Percentiles rank a stretch among this genome's conserved stretches.
Evolutionary conservation across 2,888 invertebrate species (phyloP).

Genomic region (Tetranychus truncatus): DNA sequence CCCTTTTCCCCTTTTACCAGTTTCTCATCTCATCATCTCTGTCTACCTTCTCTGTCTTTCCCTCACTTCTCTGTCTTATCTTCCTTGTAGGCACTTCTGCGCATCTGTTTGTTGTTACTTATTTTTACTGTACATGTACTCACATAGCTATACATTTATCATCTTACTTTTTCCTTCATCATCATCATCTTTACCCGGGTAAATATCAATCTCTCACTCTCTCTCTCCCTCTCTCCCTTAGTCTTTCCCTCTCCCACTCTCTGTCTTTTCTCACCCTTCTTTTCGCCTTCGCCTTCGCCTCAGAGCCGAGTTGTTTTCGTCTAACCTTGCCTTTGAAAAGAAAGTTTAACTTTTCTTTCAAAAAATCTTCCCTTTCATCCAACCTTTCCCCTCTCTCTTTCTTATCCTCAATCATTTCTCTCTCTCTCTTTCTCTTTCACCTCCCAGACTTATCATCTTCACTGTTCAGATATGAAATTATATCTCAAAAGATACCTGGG

Average conservation of each 20-base stretch:
- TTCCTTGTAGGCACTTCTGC: no score
- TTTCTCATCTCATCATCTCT: not conserved
- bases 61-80: not conserved
- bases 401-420: not conserved
- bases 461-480: not conserved
- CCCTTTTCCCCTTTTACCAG: not conserved
- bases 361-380: not conserved
- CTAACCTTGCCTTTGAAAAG: not conserved
- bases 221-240: slow-evolving; percentile 5
- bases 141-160: no score
- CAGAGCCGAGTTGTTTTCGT: not conserved
- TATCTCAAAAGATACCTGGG: not conserved
- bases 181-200: not conserved
- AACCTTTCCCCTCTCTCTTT: not conserved
- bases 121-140: no score
- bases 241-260: slow-evolving; percentile 4
- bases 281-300: slow-evolving; percentile 3
- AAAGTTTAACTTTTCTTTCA: not conserved
- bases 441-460: not conserved
- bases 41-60: not conserved
- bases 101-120: no score
- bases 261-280: slow-evolving; percentile 1
- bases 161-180: not conserved
- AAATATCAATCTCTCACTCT: slow-evolving; percentile 2
- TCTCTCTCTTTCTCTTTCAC: not conserved